Percentiles rank a stretch among this genome's conserved stretches.
Conservation (phyloP, 2,888 invertebrate species). For the Cheilosia scutellata region DNA sequence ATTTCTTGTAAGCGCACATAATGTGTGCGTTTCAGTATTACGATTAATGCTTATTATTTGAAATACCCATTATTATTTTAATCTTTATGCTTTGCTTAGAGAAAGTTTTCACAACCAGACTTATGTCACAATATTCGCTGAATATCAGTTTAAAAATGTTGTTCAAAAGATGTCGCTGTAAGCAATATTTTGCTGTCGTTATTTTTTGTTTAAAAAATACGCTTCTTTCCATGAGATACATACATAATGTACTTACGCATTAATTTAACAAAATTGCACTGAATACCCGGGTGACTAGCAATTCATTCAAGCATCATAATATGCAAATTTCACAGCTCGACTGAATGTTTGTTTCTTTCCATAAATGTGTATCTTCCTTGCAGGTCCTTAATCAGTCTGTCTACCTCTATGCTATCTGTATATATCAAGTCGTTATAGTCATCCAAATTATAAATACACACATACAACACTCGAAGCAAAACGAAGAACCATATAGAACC, state of each 20-base stretch:
- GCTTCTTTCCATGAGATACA: too few species aligned
- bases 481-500: constrained; percentile 17
- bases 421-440: constrained; percentile 32
- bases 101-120: too few species aligned
- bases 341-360: not conserved
- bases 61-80: too few species aligned
- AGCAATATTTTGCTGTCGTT: too few species aligned
- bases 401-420: constrained; percentile 9
- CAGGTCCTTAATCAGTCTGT: constrained; percentile 27
- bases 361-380: constrained; percentile 5
- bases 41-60: too few species aligned
- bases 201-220: too few species aligned
- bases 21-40: too few species aligned
- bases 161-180: too few species aligned
- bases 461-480: constrained; percentile 7
- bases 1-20: too few species aligned
- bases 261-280: constrained; percentile 2
- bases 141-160: too few species aligned
- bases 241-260: not conserved
- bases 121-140: too few species aligned
- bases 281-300: constrained; percentile 3
- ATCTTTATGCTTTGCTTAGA: too few species aligned
- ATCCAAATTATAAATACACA: constrained; percentile 1
- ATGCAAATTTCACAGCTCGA: constrained; percentile 42
- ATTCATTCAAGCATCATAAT: not conserved